A percentile compares a stretch with the other conserved stretches of the same genome.
Conservation (phyloP, 2,113 vertebrate species). For the Rhinichthys klamathensis region DNA sequence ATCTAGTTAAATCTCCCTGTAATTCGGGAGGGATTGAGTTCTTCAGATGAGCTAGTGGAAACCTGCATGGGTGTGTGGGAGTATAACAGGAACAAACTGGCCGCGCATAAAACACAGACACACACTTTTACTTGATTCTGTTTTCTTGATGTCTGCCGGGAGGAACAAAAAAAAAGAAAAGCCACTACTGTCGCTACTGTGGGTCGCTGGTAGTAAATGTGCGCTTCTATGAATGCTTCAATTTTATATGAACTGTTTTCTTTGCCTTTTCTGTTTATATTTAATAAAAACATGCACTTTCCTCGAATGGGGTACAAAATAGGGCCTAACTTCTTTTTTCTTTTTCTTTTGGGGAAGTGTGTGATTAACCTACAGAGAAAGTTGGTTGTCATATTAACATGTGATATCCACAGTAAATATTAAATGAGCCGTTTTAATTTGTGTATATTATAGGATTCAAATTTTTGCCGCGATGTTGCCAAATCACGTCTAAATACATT, state of each 20-base stretch:
- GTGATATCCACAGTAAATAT: no score
- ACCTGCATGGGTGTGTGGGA: constrained; percentile 75
- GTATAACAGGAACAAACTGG: constrained; percentile 68
- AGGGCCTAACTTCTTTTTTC: no score
- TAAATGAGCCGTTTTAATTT: no score
- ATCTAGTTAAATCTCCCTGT: constrained; percentile 82
- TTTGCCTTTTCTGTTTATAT: background rate
- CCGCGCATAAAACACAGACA: constrained; percentile 65
- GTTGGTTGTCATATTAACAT: no score
- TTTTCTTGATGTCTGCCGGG: constrained; percentile 43
- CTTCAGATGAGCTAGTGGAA: constrained; percentile 80
- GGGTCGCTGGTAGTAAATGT: background rate
- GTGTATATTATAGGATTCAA: no score
- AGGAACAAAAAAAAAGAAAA: background rate
- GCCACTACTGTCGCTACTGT: constrained; percentile 9
- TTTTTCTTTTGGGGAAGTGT: no score
- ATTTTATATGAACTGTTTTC: background rate
- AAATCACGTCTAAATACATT: no score
- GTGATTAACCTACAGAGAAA: no score
- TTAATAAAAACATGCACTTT: no score
- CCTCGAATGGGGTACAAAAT: no score
- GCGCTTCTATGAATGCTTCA: background rate
- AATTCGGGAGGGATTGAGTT: constrained; percentile 82
- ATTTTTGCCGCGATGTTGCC: no score
- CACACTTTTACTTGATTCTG: constrained; percentile 53